phyloP scores from a whole-genome alignment of 2,113 vertebrate genomes.

The Paracanthobrama guichenoti region DNA sequence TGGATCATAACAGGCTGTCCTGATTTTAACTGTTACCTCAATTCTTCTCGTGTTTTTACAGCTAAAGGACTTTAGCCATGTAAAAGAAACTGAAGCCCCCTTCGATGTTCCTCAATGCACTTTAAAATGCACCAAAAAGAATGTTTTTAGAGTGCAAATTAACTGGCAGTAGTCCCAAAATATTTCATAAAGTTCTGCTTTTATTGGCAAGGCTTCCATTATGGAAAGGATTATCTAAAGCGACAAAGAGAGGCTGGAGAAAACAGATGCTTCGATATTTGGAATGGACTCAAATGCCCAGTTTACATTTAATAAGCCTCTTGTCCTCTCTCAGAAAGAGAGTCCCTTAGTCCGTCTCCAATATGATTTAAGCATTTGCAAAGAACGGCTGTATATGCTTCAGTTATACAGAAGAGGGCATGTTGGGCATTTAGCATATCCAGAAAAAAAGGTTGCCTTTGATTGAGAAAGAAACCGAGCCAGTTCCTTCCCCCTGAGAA shows the following conservation, averaged over 20 bases:
- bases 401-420: conserved; percentile 35
- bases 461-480: conserved; percentile 64
- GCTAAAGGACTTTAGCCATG: not conserved
- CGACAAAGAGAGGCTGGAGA: not conserved
- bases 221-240: conserved; percentile 1
- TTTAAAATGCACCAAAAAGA: not conserved
- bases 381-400: conserved; percentile 12
- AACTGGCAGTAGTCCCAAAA: conserved; percentile 13
- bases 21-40: conserved; percentile 56
- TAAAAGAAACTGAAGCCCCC: not conserved
- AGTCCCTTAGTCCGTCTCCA: not conserved
- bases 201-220: not conserved
- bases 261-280: not conserved
- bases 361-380: not conserved
- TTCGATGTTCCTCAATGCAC: not conserved
- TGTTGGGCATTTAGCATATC: conserved; percentile 30
- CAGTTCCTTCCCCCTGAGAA: conserved; percentile 62
- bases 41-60: not conserved
- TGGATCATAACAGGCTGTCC: conserved; percentile 42
- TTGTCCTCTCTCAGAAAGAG: not conserved
- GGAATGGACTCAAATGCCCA: not conserved
- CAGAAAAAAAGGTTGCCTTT: conserved; percentile 68
- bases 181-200: not conserved
- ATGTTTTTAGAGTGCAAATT: not conserved
- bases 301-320: not conserved